Evolutionary conservation across 2,888 invertebrate genomes (phyloP), one percentile per base, ranked within the genome.

Genomic region (Eupelmus urozonus): DNA sequence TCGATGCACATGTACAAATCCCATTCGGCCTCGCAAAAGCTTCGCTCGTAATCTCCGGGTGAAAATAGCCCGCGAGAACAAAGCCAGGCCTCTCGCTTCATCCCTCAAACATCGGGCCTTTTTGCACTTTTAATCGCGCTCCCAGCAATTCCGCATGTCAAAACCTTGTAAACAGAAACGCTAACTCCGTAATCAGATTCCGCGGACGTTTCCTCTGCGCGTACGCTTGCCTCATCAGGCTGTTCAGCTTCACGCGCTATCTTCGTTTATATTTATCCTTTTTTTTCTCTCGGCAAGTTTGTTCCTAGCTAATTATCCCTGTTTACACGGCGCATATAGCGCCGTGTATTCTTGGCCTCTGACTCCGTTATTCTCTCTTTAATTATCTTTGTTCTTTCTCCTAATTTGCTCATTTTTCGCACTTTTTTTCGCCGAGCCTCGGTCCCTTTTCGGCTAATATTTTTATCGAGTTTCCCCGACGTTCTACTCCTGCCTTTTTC

Each of bases 101-200:
- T 45, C 45, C 4, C 20, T 20, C 20, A 40, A 60, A 62, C 59
- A 34, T 7, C 53, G n/a, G n/a, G 45, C 13, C 57, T 34, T 29
- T 76, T 76, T 60, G 20, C 53, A 72, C 42, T 77, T 72, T 77
- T 72, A 72, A 77, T 72, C 66, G 66, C 40, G 25, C 16, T 20
- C 20, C 57, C n/a, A 45, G 40, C 27, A 45, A 40, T 67, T 60
- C 60, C 11, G 51, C 53, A 49, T 59, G 74, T 59, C 25, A 55
- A 74, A 59, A 66, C 66, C 59, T 76, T 49, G 57, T 70, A 70
- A 63, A 49, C 63, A 63, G 55, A 57, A 57, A 49, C 63, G 65
- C 70, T 76, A 25, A 0, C 2, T 53, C 9, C 29, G 34, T 76
- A 76, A 76, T 76, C 76, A 70, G 63, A 70, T 76, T 76, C 49